Evolutionary conservation across 1,140 invertebrate genomes (phyloP).

Genomic region (Dendroctonus valens): DNA sequence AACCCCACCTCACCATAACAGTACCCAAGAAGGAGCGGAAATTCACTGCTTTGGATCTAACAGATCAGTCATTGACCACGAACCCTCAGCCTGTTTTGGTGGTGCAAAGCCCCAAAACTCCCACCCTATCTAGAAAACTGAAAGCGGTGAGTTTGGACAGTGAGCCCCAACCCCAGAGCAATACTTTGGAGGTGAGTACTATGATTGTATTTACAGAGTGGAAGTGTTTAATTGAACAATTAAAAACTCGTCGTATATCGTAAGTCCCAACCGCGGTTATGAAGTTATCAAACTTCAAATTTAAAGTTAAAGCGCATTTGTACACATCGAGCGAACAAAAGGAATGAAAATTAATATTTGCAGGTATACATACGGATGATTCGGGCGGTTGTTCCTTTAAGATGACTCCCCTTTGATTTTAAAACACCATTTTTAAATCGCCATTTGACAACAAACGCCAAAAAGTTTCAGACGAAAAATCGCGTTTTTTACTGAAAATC

Average conservation of each 20-base stretch:
- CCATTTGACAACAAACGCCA: too few relatives aligned
- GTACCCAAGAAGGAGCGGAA: constrained; percentile 43
- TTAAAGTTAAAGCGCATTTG: too few relatives aligned
- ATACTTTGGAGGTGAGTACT: constrained; percentile 38
- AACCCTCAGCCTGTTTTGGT: constrained; percentile 43
- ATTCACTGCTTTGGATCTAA: constrained; percentile 43
- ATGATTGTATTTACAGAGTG: constrained; percentile 34
- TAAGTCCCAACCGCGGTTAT: not conserved
- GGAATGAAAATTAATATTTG: too few relatives aligned
- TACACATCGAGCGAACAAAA: too few relatives aligned
- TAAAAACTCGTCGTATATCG: not conserved
- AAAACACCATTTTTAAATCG: too few relatives aligned
- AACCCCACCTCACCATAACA: not conserved
- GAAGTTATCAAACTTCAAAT: not conserved
- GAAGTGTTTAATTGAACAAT: not conserved
- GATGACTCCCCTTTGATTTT: too few relatives aligned
- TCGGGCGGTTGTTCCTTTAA: too few relatives aligned
- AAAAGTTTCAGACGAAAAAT: too few relatives aligned
- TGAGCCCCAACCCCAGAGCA: constrained; percentile 41
- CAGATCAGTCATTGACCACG: constrained; percentile 32
- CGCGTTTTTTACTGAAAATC: too few relatives aligned
- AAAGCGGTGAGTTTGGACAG: constrained; percentile 51
- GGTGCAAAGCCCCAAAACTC: constrained; percentile 50
- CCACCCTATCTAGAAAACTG: constrained; percentile 48
- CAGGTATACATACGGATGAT: too few relatives aligned